Evolutionary conservation across 2,113 vertebrate genomes (phyloP).

Genomic region (Leucopsar rothschildi): DNA sequence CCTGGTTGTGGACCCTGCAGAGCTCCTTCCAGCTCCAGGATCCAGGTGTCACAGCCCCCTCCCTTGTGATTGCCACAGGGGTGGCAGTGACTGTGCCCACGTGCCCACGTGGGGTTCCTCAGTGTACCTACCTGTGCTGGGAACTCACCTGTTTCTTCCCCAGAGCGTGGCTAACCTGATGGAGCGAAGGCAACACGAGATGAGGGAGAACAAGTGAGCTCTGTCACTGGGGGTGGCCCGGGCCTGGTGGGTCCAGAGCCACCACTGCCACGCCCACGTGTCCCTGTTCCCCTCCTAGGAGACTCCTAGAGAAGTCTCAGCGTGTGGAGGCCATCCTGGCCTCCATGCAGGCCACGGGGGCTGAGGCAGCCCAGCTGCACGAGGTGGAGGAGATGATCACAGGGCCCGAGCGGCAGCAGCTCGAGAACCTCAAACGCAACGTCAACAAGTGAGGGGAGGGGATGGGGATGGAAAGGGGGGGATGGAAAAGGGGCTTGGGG

Average conservation of each 20-base stretch:
- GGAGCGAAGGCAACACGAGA: conserved; percentile 86
- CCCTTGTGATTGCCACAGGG: background rate
- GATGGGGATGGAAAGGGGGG: background rate
- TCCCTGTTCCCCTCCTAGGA: conserved; percentile 52
- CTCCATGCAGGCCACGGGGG: conserved; percentile 90
- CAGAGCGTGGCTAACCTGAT: conserved; percentile 93
- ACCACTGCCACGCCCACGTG: accelerated
- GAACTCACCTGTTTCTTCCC: background rate
- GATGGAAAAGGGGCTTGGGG: no score
- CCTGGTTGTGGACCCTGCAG: background rate
- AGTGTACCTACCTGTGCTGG: accelerated
- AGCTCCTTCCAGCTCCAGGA: background rate
- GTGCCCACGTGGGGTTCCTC: no score
- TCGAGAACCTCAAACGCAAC: conserved; percentile 84
- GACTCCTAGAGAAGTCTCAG: conserved; percentile 94
- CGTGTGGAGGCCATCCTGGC: conserved; percentile 93
- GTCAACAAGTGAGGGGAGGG: conserved; percentile 85
- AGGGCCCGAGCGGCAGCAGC: conserved; percentile 87
- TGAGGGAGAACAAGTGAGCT: conserved; percentile 88
- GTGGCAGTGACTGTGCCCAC: accelerated
- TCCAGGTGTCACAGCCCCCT: background rate
- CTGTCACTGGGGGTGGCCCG: accelerated
- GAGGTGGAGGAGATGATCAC: conserved; percentile 99
- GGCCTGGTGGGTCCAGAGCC: accelerated
- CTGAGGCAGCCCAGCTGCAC: conserved; percentile 83